Base-by-base conservation (phyloP, 1,140 invertebrate genomes). In the Phocides pigmalion region DNA sequence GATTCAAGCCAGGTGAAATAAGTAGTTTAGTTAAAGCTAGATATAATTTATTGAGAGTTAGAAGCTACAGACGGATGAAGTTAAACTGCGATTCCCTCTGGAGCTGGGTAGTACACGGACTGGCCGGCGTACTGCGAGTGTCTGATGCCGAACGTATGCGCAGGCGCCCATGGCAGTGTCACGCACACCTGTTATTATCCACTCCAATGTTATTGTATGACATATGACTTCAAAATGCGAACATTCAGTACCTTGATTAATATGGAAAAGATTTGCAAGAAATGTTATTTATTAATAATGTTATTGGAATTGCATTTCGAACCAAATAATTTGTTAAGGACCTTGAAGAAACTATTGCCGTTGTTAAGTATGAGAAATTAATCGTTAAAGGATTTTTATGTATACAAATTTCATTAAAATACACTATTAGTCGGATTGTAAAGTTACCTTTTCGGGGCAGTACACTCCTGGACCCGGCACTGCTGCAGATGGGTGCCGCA, bases 121-220 rank as follows among this genome's bases (percentile, higher is more conserved):
- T 87, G 92, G 42, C 94, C 94, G 62, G 93, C 92, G 80, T 94
- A 96, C 44, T 92, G 93, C 19, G 95, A 95, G 76, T 97, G 96
- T 62, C 94, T 93, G 69, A 97, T 96, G 62, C 96, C 96, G 81
- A 97, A 96, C 11, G 95, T 95, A 76, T 95, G 95, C 42, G 94
- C 93, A 39, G 95, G 95, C 39, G 93, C 91, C 81, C 87, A 89
- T 17, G 86, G 88, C 51, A 91, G 77, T 54, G 81, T 92, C 79
- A 91, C 88, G 82, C 85, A 91, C 56, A 92, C 91, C 89, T 92
- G 79, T 70, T 59, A 42, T 66, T 44, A 66, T 50, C 68, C 59
- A 76, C 51, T 69, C 70, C 61, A 54, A 54, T 46, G 41, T 42
- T 58, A 42, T 41, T 58, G 2, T 22, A 25, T 22, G 3, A 41